Evolutionary conservation across 2,797 vertebrate species (phyloP), one percentile per base, ranked within the genome.

Genomic region (Melanitta fusca): DNA sequence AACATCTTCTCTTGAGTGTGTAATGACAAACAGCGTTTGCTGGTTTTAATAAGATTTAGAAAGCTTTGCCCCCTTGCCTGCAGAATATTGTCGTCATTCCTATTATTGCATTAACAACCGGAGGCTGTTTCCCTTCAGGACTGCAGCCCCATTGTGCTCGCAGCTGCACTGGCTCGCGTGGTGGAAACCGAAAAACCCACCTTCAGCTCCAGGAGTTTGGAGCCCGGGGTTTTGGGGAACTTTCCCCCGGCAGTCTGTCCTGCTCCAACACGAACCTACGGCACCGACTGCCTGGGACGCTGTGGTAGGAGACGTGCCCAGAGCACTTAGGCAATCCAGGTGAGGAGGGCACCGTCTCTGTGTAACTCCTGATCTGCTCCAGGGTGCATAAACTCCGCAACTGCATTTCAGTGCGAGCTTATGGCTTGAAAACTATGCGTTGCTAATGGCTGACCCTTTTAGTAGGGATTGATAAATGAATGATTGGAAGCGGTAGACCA

Each of bases 1-100:
- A 96, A 94, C 92, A 91, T 89, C 92, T 89, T 93, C 92, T 95
- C 81, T 85, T 95, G 66, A 94, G 86, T 41, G 0, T 72, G 47
- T 96, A 95, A 97, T 92, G 94, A 92, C 91, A 96, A 97, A 95
- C 94, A 96, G 96, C 66, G 12, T 79, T 95, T 69, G 47, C 93
- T 96, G 92, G 3, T 91, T 96, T 92, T 94, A 94, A 89, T 96
- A 93, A 91, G 84, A 77, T 84, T 83, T 73, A 88, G 90, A 94
- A 95, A 86, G 95, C 89, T 91, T 93, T 91, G 64, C 84, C 94
- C 94, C 80, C 94, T 96, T 95, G 79, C 60, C 84, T 96, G 66
- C 91, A 91, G 79, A 95, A 94, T 89, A n/a, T 41, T 95, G 89
- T 95, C 69, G 21, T 94, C 84, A 95, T 94, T 94, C 17, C 66